Evolutionary conservation across 2,113 vertebrate genomes (phyloP), one percentile per base, ranked within the genome.

Genomic region (Rhagologus leucostigma): DNA sequence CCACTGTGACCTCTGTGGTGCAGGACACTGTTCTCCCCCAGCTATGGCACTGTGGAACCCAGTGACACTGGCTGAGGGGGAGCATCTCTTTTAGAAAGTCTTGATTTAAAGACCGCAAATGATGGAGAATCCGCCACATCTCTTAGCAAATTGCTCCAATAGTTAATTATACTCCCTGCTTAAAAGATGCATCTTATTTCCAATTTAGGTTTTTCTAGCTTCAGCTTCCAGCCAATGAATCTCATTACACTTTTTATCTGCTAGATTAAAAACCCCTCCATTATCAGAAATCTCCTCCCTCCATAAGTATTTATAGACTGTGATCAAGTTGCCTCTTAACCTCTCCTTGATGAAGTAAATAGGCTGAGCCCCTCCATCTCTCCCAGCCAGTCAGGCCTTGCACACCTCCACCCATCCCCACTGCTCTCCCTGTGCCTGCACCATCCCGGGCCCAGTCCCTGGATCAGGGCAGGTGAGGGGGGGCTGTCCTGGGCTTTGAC

Each of bases 191-290:
- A 93, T 96, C 93, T 96, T 96, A 96, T 92, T 96, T 95, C 92
- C 96, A 96, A 95, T 91, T 94, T 94, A 91, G 90, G 87, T 88
- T 97, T 96, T 95, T 93, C 95, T 84, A 96, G 92, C 90, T 96
- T 90, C 95, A 95, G 87, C 95, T 96, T 94, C 85, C 95, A 97
- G 92, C 85, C 90, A 92, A 83, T 94, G 96, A 96, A 96, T 94
- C 95, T 95, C 90, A 93, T 96, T 93, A 96, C 67, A 80, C 80
- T 96, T 96, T 96, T 95, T 96, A 93, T 93, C 96, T 92, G 56
- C 90, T 96, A 93, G 96, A 97, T 97, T 97, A 96, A 97, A 97
- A 97, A 97, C 12, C 96, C 94, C 82, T 96, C 94, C 87, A 91
- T 97, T 97, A 95, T 95, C 95, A 95, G 87, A 90, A 70, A 88